Percentiles rank a stretch among this genome's conserved stretches.
These are phyloP conservation scores for Pelvicachromis taeniatus DNA, from an alignment of 2,113 vertebrate species.

Conservation along the genomic window DNA sequence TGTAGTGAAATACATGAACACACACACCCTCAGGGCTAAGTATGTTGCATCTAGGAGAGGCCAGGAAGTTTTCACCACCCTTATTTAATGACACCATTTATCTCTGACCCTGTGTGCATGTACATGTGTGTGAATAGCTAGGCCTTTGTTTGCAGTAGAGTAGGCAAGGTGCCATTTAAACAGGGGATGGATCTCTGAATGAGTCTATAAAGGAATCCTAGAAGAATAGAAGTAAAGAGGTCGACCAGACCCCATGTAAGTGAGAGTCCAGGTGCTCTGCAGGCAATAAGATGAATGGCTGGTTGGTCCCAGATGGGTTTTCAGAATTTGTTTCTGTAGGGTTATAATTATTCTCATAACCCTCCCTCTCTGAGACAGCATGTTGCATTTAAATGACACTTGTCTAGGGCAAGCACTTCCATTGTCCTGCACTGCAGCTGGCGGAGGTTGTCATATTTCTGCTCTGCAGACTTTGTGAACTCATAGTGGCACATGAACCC, in stretches of 20 bases:
- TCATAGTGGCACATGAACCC: neutral
- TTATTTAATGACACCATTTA: constrained; percentile 51
- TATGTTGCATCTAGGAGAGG: neutral
- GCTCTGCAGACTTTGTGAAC: neutral
- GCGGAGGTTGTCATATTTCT: neutral
- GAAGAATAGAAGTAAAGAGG: neutral
- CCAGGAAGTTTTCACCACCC: constrained; percentile 19
- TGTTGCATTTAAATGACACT: neutral
- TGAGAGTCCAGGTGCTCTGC: neutral
- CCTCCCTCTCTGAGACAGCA: neutral
- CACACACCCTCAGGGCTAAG: neutral
- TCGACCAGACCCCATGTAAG: neutral
- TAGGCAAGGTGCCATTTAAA: neutral
- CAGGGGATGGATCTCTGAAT: neutral
- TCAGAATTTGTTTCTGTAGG: neutral
- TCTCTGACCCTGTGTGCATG: constrained; percentile 10
- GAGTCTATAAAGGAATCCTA: neutral
- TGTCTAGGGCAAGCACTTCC: neutral
- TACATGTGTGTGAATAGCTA: neutral
- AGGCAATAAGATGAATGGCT: neutral
- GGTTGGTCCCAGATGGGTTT: neutral
- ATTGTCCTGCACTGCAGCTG: neutral
- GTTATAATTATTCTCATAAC: neutral
- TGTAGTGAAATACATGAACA: neutral
- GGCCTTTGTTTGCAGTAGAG: constrained; percentile 30